Evolutionary conservation across 2,797 vertebrate genomes (phyloP), one percentile per base, ranked within the genome.

Genomic region (Enteromius fasciolatus): DNA sequence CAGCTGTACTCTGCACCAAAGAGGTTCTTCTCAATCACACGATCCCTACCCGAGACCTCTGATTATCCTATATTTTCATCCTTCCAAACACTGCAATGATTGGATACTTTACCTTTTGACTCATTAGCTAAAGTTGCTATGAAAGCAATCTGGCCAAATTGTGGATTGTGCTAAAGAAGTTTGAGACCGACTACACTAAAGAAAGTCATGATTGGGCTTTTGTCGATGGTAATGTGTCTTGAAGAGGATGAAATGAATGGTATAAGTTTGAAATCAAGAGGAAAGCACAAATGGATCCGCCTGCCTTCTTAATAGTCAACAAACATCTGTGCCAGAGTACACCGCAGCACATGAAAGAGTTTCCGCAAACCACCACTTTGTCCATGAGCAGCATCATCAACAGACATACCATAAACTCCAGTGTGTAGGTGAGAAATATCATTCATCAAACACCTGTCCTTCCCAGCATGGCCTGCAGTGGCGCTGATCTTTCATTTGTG

Each of bases 1-100:
- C 81, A 57, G 57, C 70, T 80, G 78, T 79, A 78, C 88, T 88
- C 87, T 82, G 90, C 91, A 94, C 93, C 93, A 94, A 94, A 94
- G 70, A 89, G 87, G 70, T 81, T 44, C 68, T 82, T 78, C 52
- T 69, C 54, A 48, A 59, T 67, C 67, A 64, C 80, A 50, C 69
- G 46, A 73, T 50, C 41, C 61, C 63, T 85, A 20, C 44, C 50
- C n/a, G 91, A 93, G 91, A 76, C 84, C 87, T 80, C 61, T 50
- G 39, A 28, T 83, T 36, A 81, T 75, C 72, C 50, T 41, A 5
- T 41, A 31, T 74, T 75, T 8, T 81, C 63, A 64, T 64, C 70
- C 54, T 23, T 9, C 20, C 3, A 18, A 41, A 54, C 52, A 36
- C 11, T 73, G 11, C 33, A 36, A 0, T 36, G 18, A 73, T 54